Evolutionary conservation across 2,888 invertebrate species (phyloP).

Genomic region (Unio delphinus): DNA sequence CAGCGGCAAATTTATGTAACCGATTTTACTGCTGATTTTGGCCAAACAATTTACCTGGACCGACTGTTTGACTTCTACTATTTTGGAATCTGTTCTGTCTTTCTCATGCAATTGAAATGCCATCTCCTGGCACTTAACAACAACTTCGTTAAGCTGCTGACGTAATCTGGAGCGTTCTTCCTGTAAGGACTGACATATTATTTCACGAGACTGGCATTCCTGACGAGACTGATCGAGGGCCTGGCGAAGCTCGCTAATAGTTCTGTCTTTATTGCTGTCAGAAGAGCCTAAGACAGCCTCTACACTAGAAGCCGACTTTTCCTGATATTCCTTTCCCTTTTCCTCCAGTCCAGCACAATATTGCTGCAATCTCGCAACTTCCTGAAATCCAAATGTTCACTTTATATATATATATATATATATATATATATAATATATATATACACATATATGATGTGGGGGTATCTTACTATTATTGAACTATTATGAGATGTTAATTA

Average conservation of each 20-base stretch:
- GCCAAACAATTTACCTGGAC: no score
- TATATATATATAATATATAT: no score
- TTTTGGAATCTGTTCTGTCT: conserved; percentile 3
- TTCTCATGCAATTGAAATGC: conserved; percentile 36
- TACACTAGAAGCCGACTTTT: conserved; percentile 7
- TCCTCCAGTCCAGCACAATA: conserved; percentile 8
- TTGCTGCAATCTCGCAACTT: conserved; percentile 5
- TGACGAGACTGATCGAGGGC: conserved; percentile 27
- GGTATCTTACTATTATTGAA: no score
- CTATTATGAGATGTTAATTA: no score
- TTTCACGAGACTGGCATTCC: conserved; percentile 32
- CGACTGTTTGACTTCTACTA: no score
- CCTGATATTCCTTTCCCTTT: conserved; percentile 11
- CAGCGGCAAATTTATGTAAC: no score
- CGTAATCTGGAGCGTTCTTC: conserved; percentile 41
- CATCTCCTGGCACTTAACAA: conserved; percentile 47
- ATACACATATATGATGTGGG: no score
- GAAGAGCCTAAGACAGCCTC: conserved; percentile 42
- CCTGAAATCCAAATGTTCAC: conserved; percentile 6
- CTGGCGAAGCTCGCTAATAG: conserved; percentile 37
- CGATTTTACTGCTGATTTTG: no score
- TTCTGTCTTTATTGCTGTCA: conserved; percentile 45
- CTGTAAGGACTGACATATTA: conserved; percentile 29
- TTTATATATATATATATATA: no score
- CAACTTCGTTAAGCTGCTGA: conserved; percentile 46